phyloP scores from a whole-genome alignment of 2,797 vertebrate genomes.

The Galaxias olidus region DNA sequence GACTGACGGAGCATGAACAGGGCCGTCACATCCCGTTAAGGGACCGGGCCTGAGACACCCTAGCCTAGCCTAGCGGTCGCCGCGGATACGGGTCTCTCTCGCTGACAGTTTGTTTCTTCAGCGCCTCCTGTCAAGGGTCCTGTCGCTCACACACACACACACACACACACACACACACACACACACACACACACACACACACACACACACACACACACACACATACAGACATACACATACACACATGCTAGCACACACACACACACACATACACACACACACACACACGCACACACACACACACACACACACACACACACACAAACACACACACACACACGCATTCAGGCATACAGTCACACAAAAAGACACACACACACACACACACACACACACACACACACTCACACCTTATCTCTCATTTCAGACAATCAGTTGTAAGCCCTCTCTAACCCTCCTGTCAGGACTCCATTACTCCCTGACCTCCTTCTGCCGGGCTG shows the following conservation, averaged over 20 bases:
- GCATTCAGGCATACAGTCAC: too few species aligned
- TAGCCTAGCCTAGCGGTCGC: too few species aligned
- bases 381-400: constrained; percentile 14
- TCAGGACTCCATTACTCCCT: not conserved
- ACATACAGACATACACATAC: not conserved
- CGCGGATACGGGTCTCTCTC: too few species aligned
- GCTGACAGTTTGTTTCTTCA: too few species aligned
- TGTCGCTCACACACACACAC: too few species aligned
- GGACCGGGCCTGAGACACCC: too few species aligned
- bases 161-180: too few species aligned
- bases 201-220: constrained; percentile 3
- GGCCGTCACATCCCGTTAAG: too few species aligned
- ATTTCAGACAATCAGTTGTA: too few species aligned
- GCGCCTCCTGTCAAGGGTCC: too few species aligned
- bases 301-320: constrained; percentile 1
- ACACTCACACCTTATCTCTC: not conserved
- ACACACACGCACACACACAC: too few species aligned
- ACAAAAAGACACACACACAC: not conserved
- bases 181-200: constrained; percentile 34
- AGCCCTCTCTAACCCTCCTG: not conserved
- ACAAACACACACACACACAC: constrained; percentile 15
- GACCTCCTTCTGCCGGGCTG: not conserved
- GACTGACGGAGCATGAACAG: too few species aligned
- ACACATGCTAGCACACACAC: not conserved
- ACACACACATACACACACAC: not conserved